phyloP scores from a whole-genome alignment of 2,113 vertebrate genomes.

The Aegotheles bennettii region DNA sequence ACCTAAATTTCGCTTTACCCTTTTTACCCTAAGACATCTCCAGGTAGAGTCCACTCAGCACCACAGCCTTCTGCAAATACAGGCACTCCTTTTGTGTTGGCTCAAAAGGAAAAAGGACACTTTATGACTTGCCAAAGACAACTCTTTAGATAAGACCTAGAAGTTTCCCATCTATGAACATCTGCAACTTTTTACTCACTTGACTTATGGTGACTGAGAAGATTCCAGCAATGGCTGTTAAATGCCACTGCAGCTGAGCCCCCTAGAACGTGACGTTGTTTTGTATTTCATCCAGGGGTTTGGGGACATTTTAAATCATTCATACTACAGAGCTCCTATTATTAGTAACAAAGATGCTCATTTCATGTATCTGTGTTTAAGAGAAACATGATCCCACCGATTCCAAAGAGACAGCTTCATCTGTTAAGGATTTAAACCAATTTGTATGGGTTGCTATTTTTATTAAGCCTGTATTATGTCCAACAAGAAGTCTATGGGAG shows the following conservation, averaged over 20 bases:
- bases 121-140: background rate
- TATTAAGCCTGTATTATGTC: background rate
- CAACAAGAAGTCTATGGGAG: background rate
- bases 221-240: background rate
- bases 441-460: slow-evolving; percentile 2
- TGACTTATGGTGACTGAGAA: background rate
- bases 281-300: background rate
- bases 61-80: background rate
- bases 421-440: background rate
- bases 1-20: background rate
- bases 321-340: background rate
- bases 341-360: background rate
- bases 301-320: background rate
- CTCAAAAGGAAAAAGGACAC: slow-evolving; percentile 5
- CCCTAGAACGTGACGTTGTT: background rate
- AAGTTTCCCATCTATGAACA: background rate
- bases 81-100: background rate
- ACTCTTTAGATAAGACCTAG: background rate
- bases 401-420: slow-evolving; percentile 19
- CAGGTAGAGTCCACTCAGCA: background rate
- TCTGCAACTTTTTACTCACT: background rate
- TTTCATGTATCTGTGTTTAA: slow-evolving; percentile 7
- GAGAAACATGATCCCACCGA: slow-evolving; percentile 13
- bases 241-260: background rate
- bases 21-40: background rate